phyloP scores from a whole-genome alignment of 2,797 vertebrate genomes.

The Stomatorhinus walkeri region DNA sequence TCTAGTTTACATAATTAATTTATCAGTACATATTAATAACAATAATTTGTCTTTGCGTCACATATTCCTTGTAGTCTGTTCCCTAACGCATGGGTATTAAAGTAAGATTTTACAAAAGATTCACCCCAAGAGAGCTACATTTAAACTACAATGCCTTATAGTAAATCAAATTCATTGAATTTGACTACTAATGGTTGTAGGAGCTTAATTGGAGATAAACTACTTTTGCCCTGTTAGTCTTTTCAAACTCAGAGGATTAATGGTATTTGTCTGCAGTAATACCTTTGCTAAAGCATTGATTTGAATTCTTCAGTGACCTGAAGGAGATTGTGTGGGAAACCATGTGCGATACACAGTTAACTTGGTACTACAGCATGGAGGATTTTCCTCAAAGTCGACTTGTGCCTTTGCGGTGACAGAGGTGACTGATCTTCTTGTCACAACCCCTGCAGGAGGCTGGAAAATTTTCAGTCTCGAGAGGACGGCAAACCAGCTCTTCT shows the following conservation, averaged over 20 bases:
- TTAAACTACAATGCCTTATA: neutral
- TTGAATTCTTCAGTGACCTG: neutral
- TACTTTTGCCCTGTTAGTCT: neutral
- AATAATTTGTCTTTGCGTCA: neutral
- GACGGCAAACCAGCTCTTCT: neutral
- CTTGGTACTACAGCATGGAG: neutral
- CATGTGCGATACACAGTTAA: neutral
- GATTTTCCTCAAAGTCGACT: neutral
- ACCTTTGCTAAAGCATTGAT: conserved; percentile 4
- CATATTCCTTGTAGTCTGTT: neutral
- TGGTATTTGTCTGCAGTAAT: neutral
- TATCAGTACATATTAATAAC: neutral
- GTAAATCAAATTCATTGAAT: neutral
- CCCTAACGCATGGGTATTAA: neutral
- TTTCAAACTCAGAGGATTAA: neutral
- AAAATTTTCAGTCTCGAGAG: neutral
- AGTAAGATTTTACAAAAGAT: neutral
- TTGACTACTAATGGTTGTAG: neutral
- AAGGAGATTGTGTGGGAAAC: neutral
- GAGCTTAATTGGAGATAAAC: neutral
- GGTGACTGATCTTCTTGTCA: neutral
- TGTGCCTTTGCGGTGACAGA: too few relatives aligned
- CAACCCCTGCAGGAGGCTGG: neutral
- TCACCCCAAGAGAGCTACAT: neutral
- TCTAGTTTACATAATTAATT: neutral